phyloP scores from a whole-genome alignment of 1,140 invertebrate genomes.

The Procambarus clarkii region DNA sequence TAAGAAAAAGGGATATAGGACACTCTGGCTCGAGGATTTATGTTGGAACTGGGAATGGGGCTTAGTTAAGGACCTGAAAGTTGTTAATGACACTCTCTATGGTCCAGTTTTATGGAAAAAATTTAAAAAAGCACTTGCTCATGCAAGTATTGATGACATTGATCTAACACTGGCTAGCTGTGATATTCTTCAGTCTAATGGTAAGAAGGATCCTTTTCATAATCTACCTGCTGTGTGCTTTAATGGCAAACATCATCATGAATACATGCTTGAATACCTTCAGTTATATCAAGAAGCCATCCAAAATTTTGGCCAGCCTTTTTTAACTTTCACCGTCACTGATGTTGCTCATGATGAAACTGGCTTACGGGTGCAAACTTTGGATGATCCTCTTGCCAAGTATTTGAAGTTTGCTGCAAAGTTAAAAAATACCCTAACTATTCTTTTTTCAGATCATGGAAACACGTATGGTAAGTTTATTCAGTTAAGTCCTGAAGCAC shows the following conservation, averaged over 20 bases:
- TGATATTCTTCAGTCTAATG: constrained; percentile 73
- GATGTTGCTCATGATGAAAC: constrained; percentile 75
- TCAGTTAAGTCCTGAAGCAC: constrained; percentile 73
- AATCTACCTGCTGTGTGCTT: constrained; percentile 74
- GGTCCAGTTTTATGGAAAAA: constrained; percentile 41
- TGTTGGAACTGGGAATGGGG: constrained; percentile 76
- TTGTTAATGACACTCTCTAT: constrained; percentile 72
- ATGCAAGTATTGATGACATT: constrained; percentile 53
- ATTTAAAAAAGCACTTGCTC: constrained; percentile 39
- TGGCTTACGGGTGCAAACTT: constrained; percentile 74
- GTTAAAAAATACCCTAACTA: constrained; percentile 74
- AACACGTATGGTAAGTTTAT: constrained; percentile 75
- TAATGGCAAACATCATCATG: constrained; percentile 75
- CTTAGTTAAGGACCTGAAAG: constrained; percentile 74
- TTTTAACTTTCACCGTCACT: constrained; percentile 73
- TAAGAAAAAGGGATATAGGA: constrained; percentile 73
- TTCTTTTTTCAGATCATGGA: constrained; percentile 75
- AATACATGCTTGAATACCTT: constrained; percentile 75
- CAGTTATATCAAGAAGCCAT: constrained; percentile 72
- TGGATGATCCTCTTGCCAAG: constrained; percentile 73
- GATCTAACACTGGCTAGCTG: constrained; percentile 73
- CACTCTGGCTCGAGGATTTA: constrained; percentile 75
- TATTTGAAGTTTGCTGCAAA: constrained; percentile 53
- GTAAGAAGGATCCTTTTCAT: constrained; percentile 75
- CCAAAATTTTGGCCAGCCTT: constrained; percentile 66